Conservation (phyloP, 2,113 vertebrate species). For the Pedionomus torquatus region DNA sequence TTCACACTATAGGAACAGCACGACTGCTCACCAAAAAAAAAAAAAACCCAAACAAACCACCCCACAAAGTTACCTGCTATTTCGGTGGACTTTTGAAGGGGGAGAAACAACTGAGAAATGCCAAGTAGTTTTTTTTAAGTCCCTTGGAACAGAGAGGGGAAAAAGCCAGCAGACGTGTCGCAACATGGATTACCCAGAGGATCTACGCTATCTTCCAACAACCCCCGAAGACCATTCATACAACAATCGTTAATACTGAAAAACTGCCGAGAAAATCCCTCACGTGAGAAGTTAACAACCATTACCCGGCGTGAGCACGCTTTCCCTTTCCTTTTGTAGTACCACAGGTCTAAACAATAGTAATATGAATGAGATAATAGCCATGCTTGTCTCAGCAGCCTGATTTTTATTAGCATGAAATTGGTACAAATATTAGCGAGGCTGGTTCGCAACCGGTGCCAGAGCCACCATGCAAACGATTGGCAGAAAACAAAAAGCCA, state of each 20-base stretch:
- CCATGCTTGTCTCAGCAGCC: constrained; percentile 73
- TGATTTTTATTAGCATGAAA: constrained; percentile 80
- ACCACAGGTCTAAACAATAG: constrained; percentile 69
- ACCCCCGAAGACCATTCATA: constrained; percentile 39
- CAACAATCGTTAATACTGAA: constrained; percentile 45
- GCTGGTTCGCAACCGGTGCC: constrained; percentile 36
- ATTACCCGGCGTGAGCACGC: constrained; percentile 37
- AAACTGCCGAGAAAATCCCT: constrained; percentile 60
- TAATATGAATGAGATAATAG: constrained; percentile 73
- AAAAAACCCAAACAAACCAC: too few species aligned
- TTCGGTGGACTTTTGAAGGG: neutral
- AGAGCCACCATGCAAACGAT: constrained; percentile 46
- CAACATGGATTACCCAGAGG: constrained; percentile 35
- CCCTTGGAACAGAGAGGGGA: neutral
- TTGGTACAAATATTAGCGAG: constrained; percentile 78
- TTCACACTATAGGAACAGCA: constrained; percentile 1
- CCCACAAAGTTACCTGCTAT: constrained; percentile 27
- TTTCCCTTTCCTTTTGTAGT: constrained; percentile 53
- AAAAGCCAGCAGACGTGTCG: neutral
- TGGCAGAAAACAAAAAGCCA: constrained; percentile 4
- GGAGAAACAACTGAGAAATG: neutral
- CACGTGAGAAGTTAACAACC: constrained; percentile 72
- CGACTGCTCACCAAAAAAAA: neutral
- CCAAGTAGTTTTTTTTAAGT: constrained; percentile 40
- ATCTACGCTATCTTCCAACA: constrained; percentile 28